Percentiles rank a stretch among this genome's conserved stretches.
These are phyloP conservation scores for Dicycla oo DNA, from an alignment of 2,888 invertebrate species.

Conservation along the genomic window DNA sequence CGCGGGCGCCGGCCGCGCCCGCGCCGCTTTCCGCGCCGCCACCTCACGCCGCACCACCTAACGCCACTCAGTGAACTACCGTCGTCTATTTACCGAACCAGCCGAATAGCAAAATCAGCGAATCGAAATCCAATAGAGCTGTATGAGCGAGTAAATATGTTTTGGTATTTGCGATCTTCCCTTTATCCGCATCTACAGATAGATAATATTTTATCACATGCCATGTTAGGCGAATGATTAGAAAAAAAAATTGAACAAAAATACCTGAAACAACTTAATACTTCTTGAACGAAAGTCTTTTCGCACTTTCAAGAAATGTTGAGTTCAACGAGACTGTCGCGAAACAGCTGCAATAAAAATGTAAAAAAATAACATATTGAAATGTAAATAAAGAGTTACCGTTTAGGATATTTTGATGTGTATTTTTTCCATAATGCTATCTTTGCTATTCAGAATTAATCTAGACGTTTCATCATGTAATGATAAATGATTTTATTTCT, in stretches of 20 bases:
- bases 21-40: constrained; percentile 74
- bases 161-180: not conserved
- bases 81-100: not conserved
- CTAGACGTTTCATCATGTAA: not conserved
- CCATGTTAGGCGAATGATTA: not conserved
- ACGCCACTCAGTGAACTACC: constrained; percentile 73
- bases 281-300: constrained; percentile 29
- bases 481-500: too few relatives aligned
- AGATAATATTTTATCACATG: not conserved
- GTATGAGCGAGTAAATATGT: not conserved
- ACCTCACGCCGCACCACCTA: constrained; percentile 69
- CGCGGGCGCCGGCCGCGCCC: constrained; percentile 67
- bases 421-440: not conserved
- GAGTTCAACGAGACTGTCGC: constrained; percentile 11
- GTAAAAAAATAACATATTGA: constrained; percentile 29
- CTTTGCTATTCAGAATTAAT: not conserved
- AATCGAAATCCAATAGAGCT: not conserved
- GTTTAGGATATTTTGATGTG: constrained; percentile 30
- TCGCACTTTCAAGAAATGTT: constrained; percentile 21
- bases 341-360: constrained; percentile 33
- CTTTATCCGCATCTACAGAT: not conserved
- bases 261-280: constrained; percentile 22
- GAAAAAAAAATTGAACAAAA: not conserved
- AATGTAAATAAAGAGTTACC: constrained; percentile 66
- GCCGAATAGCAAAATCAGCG: constrained; percentile 1